Evolutionary conservation across 2,797 vertebrate genomes (phyloP).

Genomic region (Poecile montanus): DNA sequence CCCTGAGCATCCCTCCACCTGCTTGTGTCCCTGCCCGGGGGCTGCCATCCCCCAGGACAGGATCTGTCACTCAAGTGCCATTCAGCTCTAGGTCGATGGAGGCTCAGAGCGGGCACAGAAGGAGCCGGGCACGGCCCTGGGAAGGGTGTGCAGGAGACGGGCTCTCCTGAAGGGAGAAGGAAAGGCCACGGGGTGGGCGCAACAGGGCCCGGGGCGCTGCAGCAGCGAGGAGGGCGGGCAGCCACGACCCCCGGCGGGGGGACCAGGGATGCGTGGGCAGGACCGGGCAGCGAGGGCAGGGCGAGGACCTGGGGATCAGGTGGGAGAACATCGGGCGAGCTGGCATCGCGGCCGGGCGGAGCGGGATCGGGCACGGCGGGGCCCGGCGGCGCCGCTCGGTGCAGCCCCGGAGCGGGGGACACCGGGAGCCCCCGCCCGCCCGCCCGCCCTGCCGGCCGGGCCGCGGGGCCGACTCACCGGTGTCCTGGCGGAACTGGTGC

Average conservation of each 20-base stretch:
- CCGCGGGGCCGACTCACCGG: slow-evolving; percentile 79
- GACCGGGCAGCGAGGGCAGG: fast-evolving
- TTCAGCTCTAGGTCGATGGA: background rate
- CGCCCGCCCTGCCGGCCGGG: background rate
- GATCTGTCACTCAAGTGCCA: background rate
- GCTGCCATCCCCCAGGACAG: background rate
- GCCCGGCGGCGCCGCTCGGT: background rate
- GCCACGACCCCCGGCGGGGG: background rate
- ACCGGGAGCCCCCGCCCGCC: background rate
- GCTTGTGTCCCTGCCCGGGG: background rate
- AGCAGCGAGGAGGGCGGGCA: background rate
- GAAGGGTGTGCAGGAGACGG: background rate
- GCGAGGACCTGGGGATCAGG: background rate
- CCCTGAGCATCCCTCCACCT: background rate
- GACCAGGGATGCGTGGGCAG: fast-evolving
- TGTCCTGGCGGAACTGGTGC: slow-evolving; percentile 95
- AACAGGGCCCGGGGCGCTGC: background rate
- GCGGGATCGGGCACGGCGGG: background rate
- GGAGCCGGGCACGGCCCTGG: background rate
- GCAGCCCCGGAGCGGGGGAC: background rate
- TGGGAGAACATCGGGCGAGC: background rate
- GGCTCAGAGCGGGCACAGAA: background rate
- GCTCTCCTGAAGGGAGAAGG: background rate
- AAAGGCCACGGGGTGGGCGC: background rate
- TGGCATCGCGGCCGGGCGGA: background rate